Conservation (phyloP, 2,797 vertebrate species). For the Oreortyx pictus region DNA sequence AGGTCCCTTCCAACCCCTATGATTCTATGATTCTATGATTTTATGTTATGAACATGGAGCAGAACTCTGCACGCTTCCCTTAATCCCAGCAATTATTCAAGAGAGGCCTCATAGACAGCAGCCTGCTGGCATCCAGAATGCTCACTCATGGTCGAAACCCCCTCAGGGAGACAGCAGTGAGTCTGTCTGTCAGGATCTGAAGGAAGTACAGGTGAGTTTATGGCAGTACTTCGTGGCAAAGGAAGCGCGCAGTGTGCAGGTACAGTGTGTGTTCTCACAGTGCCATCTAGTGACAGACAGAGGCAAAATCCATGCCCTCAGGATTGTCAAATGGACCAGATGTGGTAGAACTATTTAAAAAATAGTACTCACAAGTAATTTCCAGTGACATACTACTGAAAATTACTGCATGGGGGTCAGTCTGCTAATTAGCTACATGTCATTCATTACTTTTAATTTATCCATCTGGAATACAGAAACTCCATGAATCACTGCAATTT, state of each 20-base stretch:
- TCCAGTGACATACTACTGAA: background rate
- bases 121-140: background rate
- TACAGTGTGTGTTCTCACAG: background rate
- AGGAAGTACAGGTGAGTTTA: rapidly evolving
- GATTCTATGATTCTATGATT: too few species aligned
- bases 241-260: background rate
- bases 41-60: background rate
- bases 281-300: slow-evolving; percentile 61
- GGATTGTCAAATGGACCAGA: rapidly evolving
- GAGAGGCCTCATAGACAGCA: background rate
- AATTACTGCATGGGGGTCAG: background rate
- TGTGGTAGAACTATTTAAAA: background rate
- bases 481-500: background rate
- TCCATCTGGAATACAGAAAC: background rate
- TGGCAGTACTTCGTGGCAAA: rapidly evolving
- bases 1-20: too few species aligned
- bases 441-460: background rate
- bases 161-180: background rate
- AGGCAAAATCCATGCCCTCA: background rate
- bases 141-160: rapidly evolving
- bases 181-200: background rate
- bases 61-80: background rate
- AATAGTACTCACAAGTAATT: background rate
- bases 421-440: background rate
- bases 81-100: background rate